Evolutionary conservation across 2,797 vertebrate species (phyloP), one percentile per base, ranked within the genome.

Genomic region (Saxicola maurus): DNA sequence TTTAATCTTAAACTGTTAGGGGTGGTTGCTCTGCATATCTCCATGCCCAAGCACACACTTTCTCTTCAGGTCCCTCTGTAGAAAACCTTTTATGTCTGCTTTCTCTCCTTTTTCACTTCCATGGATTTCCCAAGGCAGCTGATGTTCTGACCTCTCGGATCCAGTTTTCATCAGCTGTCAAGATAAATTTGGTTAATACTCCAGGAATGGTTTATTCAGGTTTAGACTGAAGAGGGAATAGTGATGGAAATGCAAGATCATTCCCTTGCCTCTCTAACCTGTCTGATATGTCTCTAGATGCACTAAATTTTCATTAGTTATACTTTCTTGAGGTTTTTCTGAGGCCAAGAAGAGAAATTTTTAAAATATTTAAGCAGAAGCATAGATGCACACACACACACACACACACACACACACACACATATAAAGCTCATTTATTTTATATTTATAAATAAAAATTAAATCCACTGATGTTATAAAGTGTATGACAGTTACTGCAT

Each of bases 141-240:
- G 89, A 60, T 84, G 67, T 69, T 75, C 77, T 97, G 96, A 97
- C 95, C 96, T 94, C 88, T 94, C 19, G 11, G 82, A 94, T 91
- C 66, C 69, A 95, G 83, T 95, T 96, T 95, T 97, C 96, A 93
- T 91, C 94, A 92, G 91, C 94, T 83, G 86, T 95, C 95, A 95
- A 89, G 87, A 86, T 93, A 95, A 94, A 96, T 97, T 96, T 96
- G 84, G 71, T 75, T 94, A 89, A 92, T 62, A 21, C 56, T 76
- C n/a, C 52, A 90, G 67, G 33, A 83, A 37, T 73, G 71, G 81
- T 94, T 95, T 93, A 82, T 94, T 91, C 78, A 83, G 61, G 45
- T 81, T 92, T 77, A 76, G 66, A 42, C 49, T 82, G 89, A 87
- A 96, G 51, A 91, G 52, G 68, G 48, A 89, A 80, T 83, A 69